A percentile compares a stretch with the other conserved stretches of the same genome.
phyloP scores from a whole-genome alignment of 2,888 invertebrate genomes.

The Parascotia fuliginaria region DNA sequence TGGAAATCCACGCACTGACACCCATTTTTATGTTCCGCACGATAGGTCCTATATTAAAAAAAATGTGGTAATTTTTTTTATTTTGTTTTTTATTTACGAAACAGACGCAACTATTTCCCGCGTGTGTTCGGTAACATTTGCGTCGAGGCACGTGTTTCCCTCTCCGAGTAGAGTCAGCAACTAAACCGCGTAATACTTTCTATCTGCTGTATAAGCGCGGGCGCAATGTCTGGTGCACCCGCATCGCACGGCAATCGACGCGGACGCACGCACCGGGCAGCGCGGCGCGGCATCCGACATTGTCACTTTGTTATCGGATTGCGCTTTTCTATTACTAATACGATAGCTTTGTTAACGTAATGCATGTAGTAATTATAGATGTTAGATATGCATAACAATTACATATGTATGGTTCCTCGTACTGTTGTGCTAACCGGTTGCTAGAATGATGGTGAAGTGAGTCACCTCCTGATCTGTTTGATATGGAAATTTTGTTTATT shows the following conservation, averaged over 20 bases:
- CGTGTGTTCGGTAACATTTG: slow-evolving; percentile 79
- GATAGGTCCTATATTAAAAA: slow-evolving; percentile 35
- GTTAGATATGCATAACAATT: slow-evolving; percentile 10
- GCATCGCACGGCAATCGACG: slow-evolving; percentile 32
- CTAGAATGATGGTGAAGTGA: background rate
- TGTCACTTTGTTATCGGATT: slow-evolving; percentile 46
- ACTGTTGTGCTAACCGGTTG: background rate
- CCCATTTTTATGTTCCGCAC: slow-evolving; percentile 69
- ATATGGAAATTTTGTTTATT: background rate
- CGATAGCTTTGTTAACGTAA: slow-evolving; percentile 23
- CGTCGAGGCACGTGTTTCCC: slow-evolving; percentile 67
- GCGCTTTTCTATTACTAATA: slow-evolving; percentile 43
- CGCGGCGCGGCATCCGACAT: slow-evolving; percentile 25
- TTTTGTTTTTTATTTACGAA: slow-evolving; percentile 50
- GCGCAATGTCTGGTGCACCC: slow-evolving; percentile 63
- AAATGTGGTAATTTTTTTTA: slow-evolving; percentile 18
- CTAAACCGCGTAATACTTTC: slow-evolving; percentile 79
- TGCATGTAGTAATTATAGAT: slow-evolving; percentile 21
- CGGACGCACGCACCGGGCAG: slow-evolving; percentile 1
- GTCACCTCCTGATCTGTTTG: background rate
- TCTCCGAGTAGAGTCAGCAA: slow-evolving; percentile 67
- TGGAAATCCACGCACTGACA: slow-evolving; percentile 77
- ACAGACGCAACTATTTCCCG: slow-evolving; percentile 81
- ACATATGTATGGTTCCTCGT: background rate
- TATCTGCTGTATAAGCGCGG: slow-evolving; percentile 75